Conservation (phyloP, 2,888 invertebrate species). For the Magallana nippona region DNA sequence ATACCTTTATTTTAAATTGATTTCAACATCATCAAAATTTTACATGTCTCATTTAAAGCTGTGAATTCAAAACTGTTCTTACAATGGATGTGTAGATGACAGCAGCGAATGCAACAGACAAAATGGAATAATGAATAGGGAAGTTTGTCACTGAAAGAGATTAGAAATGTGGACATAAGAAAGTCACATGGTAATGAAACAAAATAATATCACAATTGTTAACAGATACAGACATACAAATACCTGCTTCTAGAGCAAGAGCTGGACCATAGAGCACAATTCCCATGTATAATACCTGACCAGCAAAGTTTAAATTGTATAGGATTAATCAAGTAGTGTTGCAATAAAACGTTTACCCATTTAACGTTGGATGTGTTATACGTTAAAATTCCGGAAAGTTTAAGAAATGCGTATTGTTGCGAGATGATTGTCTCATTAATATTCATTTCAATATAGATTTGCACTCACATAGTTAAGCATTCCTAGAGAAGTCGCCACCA, state of each 20-base stretch:
- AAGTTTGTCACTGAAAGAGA: slow-evolving; percentile 61
- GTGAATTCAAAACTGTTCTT: slow-evolving; percentile 44
- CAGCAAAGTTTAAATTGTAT: neutral
- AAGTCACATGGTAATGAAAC: no score
- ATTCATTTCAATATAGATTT: neutral
- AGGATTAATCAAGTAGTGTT: neutral
- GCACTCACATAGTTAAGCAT: slow-evolving; percentile 68
- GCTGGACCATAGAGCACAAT: slow-evolving; percentile 67
- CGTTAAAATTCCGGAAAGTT: no score
- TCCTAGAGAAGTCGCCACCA: slow-evolving; percentile 65
- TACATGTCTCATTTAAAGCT: no score
- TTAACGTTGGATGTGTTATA: no score
- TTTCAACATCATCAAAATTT: no score
- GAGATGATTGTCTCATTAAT: no score
- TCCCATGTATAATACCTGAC: slow-evolving; percentile 64
- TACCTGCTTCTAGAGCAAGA: slow-evolving; percentile 67
- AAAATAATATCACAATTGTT: no score
- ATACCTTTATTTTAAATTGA: no score
- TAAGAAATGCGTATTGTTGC: no score
- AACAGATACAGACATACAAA: no score
- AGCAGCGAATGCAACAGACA: slow-evolving; percentile 60
- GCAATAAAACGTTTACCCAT: no score
- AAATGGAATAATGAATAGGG: slow-evolving; percentile 64
- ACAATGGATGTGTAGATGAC: slow-evolving; percentile 67
- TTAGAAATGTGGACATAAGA: neutral